Evolutionary conservation across 2,888 invertebrate species (phyloP).

Genomic region (Habroteleia sp.): DNA sequence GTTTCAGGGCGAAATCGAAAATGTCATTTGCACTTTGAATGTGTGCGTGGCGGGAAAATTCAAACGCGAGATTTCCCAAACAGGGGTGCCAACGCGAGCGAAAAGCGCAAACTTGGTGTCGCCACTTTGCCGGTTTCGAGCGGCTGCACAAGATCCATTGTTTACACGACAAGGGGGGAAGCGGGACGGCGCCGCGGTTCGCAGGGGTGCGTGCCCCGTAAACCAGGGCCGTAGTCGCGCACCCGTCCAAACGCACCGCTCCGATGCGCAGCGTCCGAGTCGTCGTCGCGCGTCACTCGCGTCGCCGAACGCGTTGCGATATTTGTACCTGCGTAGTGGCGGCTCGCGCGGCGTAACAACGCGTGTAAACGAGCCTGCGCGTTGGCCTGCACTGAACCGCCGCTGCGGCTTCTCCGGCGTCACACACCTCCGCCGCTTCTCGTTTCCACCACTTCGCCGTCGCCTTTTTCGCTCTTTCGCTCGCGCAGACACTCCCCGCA

Average conservation of each 20-base stretch:
- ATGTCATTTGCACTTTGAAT: neutral
- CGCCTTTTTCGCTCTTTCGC: conserved; percentile 49
- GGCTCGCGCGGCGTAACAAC: conserved; percentile 62
- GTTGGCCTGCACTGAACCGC: conserved; percentile 78
- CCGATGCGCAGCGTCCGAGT: neutral
- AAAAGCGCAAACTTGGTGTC: neutral
- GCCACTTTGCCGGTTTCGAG: conserved; percentile 2
- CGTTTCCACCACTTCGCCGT: conserved; percentile 54
- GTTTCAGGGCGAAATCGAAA: too few relatives aligned
- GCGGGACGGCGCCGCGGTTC: neutral
- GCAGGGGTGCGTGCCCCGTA: neutral
- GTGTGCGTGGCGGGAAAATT: neutral
- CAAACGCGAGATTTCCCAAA: neutral
- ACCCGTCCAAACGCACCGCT: conserved; percentile 11
- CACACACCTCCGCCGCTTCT: conserved; percentile 65
- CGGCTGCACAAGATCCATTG: neutral
- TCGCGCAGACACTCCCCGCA: conserved; percentile 53
- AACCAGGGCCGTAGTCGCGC: conserved; percentile 19
- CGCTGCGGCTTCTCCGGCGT: conserved; percentile 66
- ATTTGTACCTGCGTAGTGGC: conserved; percentile 72
- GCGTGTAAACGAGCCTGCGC: conserved; percentile 79
- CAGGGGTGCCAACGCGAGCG: conserved; percentile 19
- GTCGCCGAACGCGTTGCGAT: conserved; percentile 60
- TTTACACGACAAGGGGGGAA: neutral
- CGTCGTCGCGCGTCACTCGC: conserved; percentile 39